phyloP scores from a whole-genome alignment of 2,888 invertebrate genomes.

The Hirtodrosophila alboralis region DNA sequence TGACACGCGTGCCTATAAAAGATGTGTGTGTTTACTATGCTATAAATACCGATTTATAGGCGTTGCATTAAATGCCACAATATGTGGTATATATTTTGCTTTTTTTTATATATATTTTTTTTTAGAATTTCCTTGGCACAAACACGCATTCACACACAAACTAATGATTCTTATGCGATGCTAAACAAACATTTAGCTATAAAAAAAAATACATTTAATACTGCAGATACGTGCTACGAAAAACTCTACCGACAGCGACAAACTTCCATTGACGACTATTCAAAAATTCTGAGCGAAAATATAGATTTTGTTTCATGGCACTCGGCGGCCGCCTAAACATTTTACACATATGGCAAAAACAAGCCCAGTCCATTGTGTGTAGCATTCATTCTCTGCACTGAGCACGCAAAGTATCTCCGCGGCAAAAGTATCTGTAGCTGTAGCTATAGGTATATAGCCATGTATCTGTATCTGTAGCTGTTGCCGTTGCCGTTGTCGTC shows the following conservation, averaged over 20 bases:
- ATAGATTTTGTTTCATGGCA: constrained; percentile 34
- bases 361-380: constrained; percentile 71
- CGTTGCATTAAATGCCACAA: constrained; percentile 45
- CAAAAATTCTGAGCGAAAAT: constrained; percentile 63
- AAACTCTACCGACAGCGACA: constrained; percentile 44
- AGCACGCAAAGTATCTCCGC: constrained; percentile 48
- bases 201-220: constrained; percentile 3
- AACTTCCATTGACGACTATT: constrained; percentile 73
- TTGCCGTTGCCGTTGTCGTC: constrained; percentile 66
- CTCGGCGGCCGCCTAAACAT: constrained; percentile 68
- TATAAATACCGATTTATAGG: constrained; percentile 50
- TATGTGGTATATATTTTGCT: too few relatives aligned
- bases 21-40: constrained; percentile 43
- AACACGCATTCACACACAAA: constrained; percentile 17
- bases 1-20: constrained; percentile 49
- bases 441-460: constrained; percentile 27
- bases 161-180: constrained; percentile 49
- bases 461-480: constrained; percentile 32
- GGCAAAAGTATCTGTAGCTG: constrained; percentile 27
- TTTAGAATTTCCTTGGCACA: constrained; percentile 25
- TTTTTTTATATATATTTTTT: constrained; percentile 15
- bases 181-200: constrained; percentile 50
- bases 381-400: constrained; percentile 47
- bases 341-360: constrained; percentile 78
- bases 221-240: constrained; percentile 11